These are phyloP conservation scores for Tympanoctomys barrerae DNA, from an alignment of 2,797 vertebrate genomes.

Conservation along the genomic window DNA sequence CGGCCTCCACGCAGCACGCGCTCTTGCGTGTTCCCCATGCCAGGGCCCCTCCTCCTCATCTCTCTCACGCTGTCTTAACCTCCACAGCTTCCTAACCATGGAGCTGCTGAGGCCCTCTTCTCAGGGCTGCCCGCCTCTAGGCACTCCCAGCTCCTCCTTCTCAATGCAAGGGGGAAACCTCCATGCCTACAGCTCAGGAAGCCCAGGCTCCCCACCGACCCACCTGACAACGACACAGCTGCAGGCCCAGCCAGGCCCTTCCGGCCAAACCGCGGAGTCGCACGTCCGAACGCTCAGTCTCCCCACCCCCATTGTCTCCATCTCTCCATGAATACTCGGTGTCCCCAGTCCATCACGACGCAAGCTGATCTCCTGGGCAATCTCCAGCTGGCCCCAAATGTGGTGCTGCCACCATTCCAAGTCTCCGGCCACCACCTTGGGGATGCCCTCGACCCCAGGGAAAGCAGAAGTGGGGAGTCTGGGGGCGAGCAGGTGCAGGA, in stretches of 20 bases:
- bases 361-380: too few species aligned
- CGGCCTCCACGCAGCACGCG: accelerated
- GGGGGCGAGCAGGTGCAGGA: background rate
- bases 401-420: too few species aligned
- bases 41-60: accelerated
- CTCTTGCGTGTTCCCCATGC: background rate
- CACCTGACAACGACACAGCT: accelerated
- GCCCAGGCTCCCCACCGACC: background rate
- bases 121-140: background rate
- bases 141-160: background rate
- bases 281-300: background rate
- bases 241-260: background rate
- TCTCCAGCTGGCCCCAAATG: background rate
- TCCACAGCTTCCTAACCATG: background rate
- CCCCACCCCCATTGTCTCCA: background rate
- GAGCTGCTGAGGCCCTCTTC: accelerated
- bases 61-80: background rate
- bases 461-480: background rate
- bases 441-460: too few species aligned
- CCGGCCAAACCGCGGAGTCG: background rate
- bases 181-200: background rate
- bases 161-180: background rate
- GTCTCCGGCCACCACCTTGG: background rate
- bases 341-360: too few species aligned
- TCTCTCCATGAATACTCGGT: background rate